phyloP scores from a whole-genome alignment of 2,888 invertebrate species.

The Eilema sororculum region DNA sequence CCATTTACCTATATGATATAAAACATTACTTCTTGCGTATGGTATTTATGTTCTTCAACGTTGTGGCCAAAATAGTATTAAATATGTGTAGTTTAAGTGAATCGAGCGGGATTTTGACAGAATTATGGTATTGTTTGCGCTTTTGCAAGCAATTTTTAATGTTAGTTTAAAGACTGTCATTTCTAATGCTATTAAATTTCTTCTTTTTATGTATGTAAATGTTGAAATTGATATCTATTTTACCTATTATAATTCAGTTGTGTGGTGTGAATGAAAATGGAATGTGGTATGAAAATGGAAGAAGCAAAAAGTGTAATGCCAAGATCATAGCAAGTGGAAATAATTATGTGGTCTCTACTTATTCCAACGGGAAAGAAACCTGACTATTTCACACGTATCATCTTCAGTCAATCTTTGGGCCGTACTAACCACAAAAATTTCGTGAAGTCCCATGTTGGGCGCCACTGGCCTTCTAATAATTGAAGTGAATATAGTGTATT shows the following conservation, averaged over 20 bases:
- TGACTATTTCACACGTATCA: too few species aligned
- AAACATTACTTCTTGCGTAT: constrained; percentile 22
- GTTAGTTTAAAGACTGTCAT: not conserved
- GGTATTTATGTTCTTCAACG: constrained; percentile 43
- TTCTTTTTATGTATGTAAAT: too few species aligned
- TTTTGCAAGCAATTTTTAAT: not conserved
- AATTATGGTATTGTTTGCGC: constrained; percentile 5
- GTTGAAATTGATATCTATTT: too few species aligned
- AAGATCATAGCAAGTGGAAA: too few species aligned
- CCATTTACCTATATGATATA: constrained; percentile 18
- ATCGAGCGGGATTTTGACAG: constrained; percentile 26
- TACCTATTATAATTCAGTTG: too few species aligned
- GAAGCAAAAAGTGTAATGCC: not conserved
- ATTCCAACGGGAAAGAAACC: too few species aligned
- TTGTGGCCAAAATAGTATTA: constrained; percentile 54
- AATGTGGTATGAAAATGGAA: not conserved
- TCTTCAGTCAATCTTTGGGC: too few species aligned
- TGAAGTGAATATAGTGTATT: too few species aligned
- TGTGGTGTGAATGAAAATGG: not conserved
- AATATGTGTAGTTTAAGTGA: constrained; percentile 42
- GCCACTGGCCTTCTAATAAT: not conserved
- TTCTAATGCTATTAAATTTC: too few species aligned
- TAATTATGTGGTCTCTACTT: too few species aligned
- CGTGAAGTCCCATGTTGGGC: not conserved
- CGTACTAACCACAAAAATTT: too few species aligned